Evolutionary conservation across 1,140 invertebrate genomes (phyloP).

Genomic region (Galleria mellonella): DNA sequence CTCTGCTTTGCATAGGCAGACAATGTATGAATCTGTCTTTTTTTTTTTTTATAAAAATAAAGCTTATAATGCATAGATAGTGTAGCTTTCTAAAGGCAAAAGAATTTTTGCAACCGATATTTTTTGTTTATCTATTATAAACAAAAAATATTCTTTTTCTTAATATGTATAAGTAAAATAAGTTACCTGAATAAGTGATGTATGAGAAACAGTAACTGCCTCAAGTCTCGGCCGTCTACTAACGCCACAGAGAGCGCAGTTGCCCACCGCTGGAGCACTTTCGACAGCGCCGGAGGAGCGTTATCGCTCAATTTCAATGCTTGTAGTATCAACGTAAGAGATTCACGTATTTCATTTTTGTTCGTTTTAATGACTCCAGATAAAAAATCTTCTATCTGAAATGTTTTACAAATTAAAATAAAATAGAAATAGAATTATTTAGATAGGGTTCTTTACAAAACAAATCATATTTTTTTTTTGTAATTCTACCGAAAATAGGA

Average conservation of each 20-base stretch:
- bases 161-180: neutral
- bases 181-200: slow-evolving; percentile 52
- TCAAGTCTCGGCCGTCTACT: slow-evolving; percentile 27
- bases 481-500: no score
- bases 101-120: no score
- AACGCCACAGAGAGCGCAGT: slow-evolving; percentile 27
- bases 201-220: slow-evolving; percentile 44
- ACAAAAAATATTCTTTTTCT: no score
- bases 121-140: no score
- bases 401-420: no score
- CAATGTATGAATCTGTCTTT: no score
- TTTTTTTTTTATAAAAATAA: no score
- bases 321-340: slow-evolving; percentile 36
- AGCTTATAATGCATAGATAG: no score
- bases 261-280: slow-evolving; percentile 46
- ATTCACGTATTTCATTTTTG: slow-evolving; percentile 42
- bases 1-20: no score
- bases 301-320: slow-evolving; percentile 40
- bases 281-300: slow-evolving; percentile 20
- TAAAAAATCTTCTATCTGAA: slow-evolving; percentile 56
- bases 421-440: neutral
- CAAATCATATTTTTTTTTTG: neutral
- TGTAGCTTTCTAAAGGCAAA: no score
- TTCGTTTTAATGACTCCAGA: slow-evolving; percentile 30
- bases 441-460: neutral